A percentile compares a stretch with the other conserved stretches of the same genome.
These are phyloP conservation scores for Drosophila mojavensis DNA, from an alignment of 1,140 invertebrate genomes.

Conservation along the genomic window DNA sequence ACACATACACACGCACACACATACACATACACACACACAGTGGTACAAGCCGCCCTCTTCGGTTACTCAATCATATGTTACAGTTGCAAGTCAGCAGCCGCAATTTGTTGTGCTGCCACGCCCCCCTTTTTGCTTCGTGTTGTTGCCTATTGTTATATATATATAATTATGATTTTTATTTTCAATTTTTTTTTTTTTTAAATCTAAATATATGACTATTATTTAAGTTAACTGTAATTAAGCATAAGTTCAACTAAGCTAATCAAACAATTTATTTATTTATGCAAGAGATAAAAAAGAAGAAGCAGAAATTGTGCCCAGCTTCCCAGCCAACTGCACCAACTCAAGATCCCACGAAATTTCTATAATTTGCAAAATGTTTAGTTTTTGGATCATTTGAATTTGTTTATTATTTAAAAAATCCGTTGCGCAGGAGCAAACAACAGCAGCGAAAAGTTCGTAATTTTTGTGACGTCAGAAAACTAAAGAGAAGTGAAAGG, in stretches of 20 bases:
- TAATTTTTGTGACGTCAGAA: slow-evolving; percentile 82
- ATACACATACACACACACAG: slow-evolving; percentile 22
- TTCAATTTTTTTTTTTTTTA: background rate
- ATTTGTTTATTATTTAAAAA: slow-evolving; percentile 68
- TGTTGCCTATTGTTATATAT: slow-evolving; percentile 80
- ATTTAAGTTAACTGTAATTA: background rate
- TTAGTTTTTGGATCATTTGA: slow-evolving; percentile 29
- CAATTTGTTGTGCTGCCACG: slow-evolving; percentile 45
- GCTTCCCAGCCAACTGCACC: background rate
- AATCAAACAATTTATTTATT: background rate
- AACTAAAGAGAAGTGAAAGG: slow-evolving; percentile 57
- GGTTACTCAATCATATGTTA: slow-evolving; percentile 28
- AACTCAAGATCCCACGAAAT: background rate
- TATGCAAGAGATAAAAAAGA: background rate
- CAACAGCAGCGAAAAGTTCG: slow-evolving; percentile 63
- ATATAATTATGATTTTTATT: slow-evolving; percentile 12
- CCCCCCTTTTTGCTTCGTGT: slow-evolving; percentile 68
- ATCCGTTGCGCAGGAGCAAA: slow-evolving; percentile 71
- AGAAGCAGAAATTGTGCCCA: background rate
- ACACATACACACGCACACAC: slow-evolving; percentile 18
- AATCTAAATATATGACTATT: background rate
- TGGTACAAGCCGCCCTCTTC: slow-evolving; percentile 30
- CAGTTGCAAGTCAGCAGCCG: slow-evolving; percentile 34
- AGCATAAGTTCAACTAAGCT: background rate
- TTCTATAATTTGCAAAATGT: background rate